Conservation (phyloP, 2,888 invertebrate genomes). For the Venustoraphidia nigricollis region DNA sequence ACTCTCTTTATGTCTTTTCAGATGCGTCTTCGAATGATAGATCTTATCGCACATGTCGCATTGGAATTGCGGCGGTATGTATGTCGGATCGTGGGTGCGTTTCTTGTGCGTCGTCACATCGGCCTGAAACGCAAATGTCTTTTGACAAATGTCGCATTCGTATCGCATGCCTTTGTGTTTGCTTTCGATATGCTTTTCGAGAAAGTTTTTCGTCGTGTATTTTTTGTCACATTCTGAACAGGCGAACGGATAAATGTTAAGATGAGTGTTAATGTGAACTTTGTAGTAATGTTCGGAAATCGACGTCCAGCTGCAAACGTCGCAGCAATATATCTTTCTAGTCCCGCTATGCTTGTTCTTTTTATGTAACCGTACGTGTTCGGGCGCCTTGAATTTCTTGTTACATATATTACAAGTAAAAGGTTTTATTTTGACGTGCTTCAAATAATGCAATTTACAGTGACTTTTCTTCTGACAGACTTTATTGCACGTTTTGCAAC, state of each 20-base stretch:
- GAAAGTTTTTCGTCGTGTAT: slow-evolving; percentile 11
- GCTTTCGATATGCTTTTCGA: slow-evolving; percentile 3
- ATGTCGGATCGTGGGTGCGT: background rate
- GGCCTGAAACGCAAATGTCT: background rate
- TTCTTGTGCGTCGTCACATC: background rate
- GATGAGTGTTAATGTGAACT: too few relatives aligned
- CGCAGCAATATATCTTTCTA: too few relatives aligned
- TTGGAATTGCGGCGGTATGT: slow-evolving; percentile 1
- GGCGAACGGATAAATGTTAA: too few relatives aligned
- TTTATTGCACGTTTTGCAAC: background rate
- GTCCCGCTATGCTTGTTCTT: too few relatives aligned
- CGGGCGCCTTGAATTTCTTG: too few relatives aligned
- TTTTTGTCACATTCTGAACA: slow-evolving; percentile 15
- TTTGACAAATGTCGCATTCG: background rate
- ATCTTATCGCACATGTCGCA: slow-evolving; percentile 1
- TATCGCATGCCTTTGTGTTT: background rate
- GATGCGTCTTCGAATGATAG: too few relatives aligned
- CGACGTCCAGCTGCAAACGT: too few relatives aligned
- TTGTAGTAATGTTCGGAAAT: too few relatives aligned
- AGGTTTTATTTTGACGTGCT: slow-evolving; percentile 7
- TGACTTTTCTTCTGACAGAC: slow-evolving; percentile 1
- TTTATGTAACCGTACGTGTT: too few relatives aligned
- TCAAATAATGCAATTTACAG: slow-evolving; percentile 6
- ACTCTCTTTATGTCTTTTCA: too few relatives aligned
- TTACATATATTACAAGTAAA: too few relatives aligned